Evolutionary conservation across 2,113 vertebrate genomes (phyloP), one percentile per base, ranked within the genome.

Genomic region (Sinocyclocheilus anshuiensis): DNA sequence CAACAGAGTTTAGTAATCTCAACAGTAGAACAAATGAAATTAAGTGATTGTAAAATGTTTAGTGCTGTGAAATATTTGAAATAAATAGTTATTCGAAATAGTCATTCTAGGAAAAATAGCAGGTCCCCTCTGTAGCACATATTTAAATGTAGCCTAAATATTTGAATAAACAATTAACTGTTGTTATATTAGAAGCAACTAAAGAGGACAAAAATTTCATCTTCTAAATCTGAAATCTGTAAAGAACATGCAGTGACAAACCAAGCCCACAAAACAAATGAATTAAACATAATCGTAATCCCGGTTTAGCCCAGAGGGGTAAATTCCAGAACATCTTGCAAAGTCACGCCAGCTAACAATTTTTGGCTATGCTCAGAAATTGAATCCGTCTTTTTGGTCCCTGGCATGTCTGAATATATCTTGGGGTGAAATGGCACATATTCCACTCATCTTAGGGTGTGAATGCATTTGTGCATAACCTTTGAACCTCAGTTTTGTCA

Each of bases 231-330:
- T 24, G 42, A 48, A 5, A 29, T 84, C 79, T 84, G 13, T 69
- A 75, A 84, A 84, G 24, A 84, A 57, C 55, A 86, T 20, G 9
- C 39, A 74, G 89, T 61, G 13, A 65, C 53, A 65, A 72, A 61
- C 53, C 57, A 79, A 65, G 74, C 29, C 69, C 80, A 55, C 77
- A 67, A 89, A 89, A 91, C 90, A 91, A 91, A 92, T 81, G 7
- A 90, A 92, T 91, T 80, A 90, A 89, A 89, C 61, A 92, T 90
- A 77, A 91, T 89, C 82, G 79, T 86, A 90, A 87, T 87, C 88
- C 67, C 53, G 90, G 87, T 84, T 93, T 90, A 93, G 93, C 92
- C 89, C 15, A 16, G 84, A 29, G 75, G 36, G 42, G 86, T 81
- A 74, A 88, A 88, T 86, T 91, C 88, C 90, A 36, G 61, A 72